A percentile compares a stretch with the other conserved stretches of the same genome.
These are phyloP conservation scores for Syritta pipiens DNA, from an alignment of 2,888 invertebrate species.

Conservation along the genomic window DNA sequence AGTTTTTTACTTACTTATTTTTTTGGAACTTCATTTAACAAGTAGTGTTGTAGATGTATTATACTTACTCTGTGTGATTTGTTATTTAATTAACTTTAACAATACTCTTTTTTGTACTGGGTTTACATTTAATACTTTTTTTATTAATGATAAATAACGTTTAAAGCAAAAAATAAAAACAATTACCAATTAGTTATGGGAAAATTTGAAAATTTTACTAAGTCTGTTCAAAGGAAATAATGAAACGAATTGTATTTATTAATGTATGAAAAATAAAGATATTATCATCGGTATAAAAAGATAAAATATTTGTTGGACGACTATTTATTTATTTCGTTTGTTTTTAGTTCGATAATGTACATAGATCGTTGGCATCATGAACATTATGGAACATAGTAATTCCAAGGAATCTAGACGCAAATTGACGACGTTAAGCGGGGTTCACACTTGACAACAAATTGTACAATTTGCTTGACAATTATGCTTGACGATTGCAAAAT, in stretches of 20 bases:
- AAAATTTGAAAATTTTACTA: conserved; percentile 62
- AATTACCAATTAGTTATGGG: conserved; percentile 54
- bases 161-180: conserved; percentile 19
- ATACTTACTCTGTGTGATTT: conserved; percentile 62
- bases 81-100: conserved; percentile 50
- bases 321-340: conserved; percentile 4
- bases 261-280: conserved; percentile 69
- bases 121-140: conserved; percentile 48
- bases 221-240: conserved; percentile 67
- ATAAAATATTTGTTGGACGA: background rate
- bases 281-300: conserved; percentile 63
- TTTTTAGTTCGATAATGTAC: too few relatives aligned
- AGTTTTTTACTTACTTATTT: background rate
- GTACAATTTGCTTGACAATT: too few relatives aligned
- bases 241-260: conserved; percentile 71
- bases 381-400: too few relatives aligned
- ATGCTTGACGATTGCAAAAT: too few relatives aligned
- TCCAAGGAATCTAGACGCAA: too few relatives aligned
- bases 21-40: conserved; percentile 3
- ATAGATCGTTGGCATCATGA: too few relatives aligned
- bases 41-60: conserved; percentile 7
- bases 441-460: too few relatives aligned
- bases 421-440: too few relatives aligned
- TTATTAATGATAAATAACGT: conserved; percentile 36
- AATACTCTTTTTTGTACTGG: conserved; percentile 57